A percentile compares a stretch with the other conserved stretches of the same genome.
These are phyloP conservation scores for Alcedo atthis DNA, from an alignment of 2,797 vertebrate species.

Conservation along the genomic window DNA sequence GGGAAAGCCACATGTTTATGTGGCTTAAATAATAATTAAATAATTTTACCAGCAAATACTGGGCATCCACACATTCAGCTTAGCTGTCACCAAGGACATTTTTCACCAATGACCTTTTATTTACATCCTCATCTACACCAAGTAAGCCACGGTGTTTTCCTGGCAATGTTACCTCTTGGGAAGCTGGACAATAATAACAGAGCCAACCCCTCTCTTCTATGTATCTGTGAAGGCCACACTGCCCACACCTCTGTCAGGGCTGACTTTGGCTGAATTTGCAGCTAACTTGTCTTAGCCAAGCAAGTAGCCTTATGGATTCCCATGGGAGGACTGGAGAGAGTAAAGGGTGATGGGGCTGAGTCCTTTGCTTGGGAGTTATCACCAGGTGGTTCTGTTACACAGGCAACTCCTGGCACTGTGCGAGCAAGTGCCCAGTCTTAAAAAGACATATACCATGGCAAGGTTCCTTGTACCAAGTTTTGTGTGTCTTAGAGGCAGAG, in stretches of 20 bases:
- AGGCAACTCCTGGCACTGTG: not conserved
- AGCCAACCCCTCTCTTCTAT: not conserved
- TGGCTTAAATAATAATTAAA: too few relatives aligned
- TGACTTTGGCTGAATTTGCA: not conserved
- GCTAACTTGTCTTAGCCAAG: not conserved
- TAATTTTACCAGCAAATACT: not conserved
- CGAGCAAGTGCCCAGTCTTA: not conserved
- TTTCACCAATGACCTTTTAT: not conserved
- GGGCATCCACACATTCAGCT: not conserved
- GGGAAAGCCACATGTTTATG: not conserved
- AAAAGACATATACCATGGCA: not conserved
- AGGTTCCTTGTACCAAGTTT: not conserved
- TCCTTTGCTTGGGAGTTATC: not conserved
- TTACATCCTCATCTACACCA: not conserved
- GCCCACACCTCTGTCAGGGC: not conserved
- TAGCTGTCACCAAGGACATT: not conserved
- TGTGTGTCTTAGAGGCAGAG: not conserved
- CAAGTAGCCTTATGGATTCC: rapidly evolving
- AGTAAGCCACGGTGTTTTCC: not conserved
- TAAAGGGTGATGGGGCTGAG: not conserved
- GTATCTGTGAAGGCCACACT: not conserved
- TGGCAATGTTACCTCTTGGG: not conserved
- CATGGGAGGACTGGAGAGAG: not conserved
- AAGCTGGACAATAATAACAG: rapidly evolving
- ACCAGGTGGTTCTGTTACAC: not conserved